Evolutionary conservation across 2,797 vertebrate species (phyloP), one percentile per base, ranked within the genome.

Genomic region (Lycodopsis pacificus): DNA sequence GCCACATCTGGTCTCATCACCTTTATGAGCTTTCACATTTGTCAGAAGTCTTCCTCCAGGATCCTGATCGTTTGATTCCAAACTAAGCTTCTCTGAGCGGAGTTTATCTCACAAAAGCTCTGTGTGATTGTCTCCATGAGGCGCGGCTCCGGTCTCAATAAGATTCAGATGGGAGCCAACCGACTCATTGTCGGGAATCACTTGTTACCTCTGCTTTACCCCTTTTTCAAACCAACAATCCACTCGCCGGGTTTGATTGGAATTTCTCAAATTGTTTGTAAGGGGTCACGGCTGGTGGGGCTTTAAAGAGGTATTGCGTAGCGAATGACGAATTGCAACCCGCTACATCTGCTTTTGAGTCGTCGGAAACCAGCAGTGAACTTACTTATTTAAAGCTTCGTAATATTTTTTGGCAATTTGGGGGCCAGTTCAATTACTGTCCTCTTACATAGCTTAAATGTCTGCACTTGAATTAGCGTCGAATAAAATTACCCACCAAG

Each of bases 41-140:
- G 91, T 90, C 83, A 88, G 42, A 57, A 89, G 78, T 75, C 88
- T 65, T 89, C 87, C 78, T 85, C 62, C 77, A 38, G 75, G 38
- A 34, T 71, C 77, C 86, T 79, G 81, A 88, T 90, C 80, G 71
- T 82, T 77, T 89, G 77, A 89, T 53, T 84, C 86, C 79, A 20
- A 63, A 57, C 85, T 90, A 86, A 92, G 89, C 90, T 77, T 64
- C 80, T 51, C 81, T 83, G 81, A 89, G 86, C 76, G 69, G 87
- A 84, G 81, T 89, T 87, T 86, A 86, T 91, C 85, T 91, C 86
- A 3, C 77, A 83, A 77, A 65, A 90, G 84, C 86, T 81, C 66
- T 79, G 71, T 73, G 71, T 92, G 91, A 93, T 93, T 92, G 89
- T 90, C 80, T 88, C 81, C 86, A 77, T 77, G 82, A 85, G 84